phyloP scores from a whole-genome alignment of 2,113 vertebrate genomes.

The Lathamus discolor region DNA sequence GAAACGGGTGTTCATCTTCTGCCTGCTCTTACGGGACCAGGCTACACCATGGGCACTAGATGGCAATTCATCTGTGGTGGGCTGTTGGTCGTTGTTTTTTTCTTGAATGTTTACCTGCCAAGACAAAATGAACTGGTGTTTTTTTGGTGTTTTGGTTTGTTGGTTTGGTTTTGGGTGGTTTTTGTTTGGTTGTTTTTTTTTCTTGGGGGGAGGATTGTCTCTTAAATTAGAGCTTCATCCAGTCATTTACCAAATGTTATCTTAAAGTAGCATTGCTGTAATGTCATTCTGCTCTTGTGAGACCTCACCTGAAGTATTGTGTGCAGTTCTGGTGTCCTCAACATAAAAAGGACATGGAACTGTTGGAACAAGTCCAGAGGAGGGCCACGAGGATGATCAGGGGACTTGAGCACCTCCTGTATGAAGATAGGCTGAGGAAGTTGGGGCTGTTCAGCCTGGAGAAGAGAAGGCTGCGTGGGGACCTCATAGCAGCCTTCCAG shows the following conservation, averaged over 20 bases:
- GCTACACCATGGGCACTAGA: too few relatives aligned
- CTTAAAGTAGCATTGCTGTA: background rate
- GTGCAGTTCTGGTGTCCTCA: too few relatives aligned
- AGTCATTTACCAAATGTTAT: background rate
- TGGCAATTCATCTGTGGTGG: background rate
- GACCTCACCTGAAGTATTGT: too few relatives aligned
- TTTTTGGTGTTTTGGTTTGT: background rate
- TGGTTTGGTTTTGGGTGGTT: background rate
- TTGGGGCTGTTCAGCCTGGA: too few relatives aligned
- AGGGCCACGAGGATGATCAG: too few relatives aligned
- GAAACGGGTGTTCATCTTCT: background rate
- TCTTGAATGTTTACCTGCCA: background rate
- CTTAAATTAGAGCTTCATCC: background rate
- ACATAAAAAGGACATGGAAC: too few relatives aligned
- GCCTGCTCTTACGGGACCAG: background rate
- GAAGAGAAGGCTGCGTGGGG: too few relatives aligned
- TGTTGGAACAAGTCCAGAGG: too few relatives aligned
- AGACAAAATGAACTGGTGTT: background rate
- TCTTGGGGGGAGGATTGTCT: too few relatives aligned
- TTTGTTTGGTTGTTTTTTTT: background rate
- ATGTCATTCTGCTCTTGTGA: background rate
- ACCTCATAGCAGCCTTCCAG: too few relatives aligned
- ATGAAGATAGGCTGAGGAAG: too few relatives aligned
- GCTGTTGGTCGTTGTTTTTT: background rate
- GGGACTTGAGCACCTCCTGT: too few relatives aligned